Evolutionary conservation across 2,797 vertebrate species (phyloP).

Genomic region (Cyclopterus lumpus): DNA sequence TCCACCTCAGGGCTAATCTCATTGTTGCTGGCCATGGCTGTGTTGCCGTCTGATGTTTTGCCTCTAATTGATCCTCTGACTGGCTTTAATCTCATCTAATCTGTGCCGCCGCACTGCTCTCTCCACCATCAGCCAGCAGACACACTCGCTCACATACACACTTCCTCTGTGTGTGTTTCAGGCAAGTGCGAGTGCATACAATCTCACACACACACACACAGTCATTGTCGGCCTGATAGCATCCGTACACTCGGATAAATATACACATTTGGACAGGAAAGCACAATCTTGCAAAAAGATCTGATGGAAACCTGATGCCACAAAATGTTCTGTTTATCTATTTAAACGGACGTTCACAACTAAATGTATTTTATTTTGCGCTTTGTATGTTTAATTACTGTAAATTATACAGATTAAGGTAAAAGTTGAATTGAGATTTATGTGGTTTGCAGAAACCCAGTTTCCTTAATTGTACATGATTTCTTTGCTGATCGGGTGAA

Average conservation of each 20-base stretch:
- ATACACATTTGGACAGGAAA: conserved; percentile 1
- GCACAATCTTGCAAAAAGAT: not conserved
- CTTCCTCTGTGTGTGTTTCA: conserved; percentile 36
- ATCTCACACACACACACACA: not conserved
- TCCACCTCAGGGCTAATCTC: conserved; percentile 81
- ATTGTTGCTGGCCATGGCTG: conserved; percentile 77
- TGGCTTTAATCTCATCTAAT: conserved; percentile 88
- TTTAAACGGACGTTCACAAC: not conserved
- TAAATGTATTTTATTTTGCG: not conserved
- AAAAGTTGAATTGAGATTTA: conserved; percentile 10
- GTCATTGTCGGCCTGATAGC: conserved; percentile 15
- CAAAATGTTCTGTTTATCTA: not conserved
- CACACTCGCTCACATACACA: conserved; percentile 20
- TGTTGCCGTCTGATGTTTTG: conserved; percentile 85
- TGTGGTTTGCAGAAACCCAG: conserved; percentile 4
- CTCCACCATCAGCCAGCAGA: conserved; percentile 69
- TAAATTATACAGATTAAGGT: conserved; percentile 8
- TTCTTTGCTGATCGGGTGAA: conserved; percentile 37
- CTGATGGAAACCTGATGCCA: not conserved
- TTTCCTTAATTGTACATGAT: not conserved
- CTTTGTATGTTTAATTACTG: conserved; percentile 1
- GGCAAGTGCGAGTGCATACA: conserved; percentile 11
- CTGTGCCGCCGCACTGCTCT: conserved; percentile 79
- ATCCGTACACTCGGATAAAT: not conserved
- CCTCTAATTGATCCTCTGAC: conserved; percentile 87